Evolutionary conservation across 1,140 invertebrate genomes (phyloP).

Genomic region (Papilio machaon): DNA sequence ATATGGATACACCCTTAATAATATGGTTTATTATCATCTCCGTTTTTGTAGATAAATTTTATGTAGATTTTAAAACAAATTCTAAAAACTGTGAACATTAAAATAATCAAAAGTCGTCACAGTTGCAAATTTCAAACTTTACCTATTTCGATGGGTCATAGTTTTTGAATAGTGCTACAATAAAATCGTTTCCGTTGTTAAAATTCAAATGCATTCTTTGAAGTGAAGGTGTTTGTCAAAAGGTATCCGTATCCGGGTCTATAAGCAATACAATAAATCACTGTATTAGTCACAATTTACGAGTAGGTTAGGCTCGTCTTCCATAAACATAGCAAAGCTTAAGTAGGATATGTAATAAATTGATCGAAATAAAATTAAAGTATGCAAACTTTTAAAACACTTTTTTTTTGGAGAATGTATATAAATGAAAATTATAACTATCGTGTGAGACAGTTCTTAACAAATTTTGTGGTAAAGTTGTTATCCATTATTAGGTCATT

Average conservation of each 20-base stretch:
- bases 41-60: too few species aligned
- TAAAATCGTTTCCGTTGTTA: slow-evolving; percentile 10
- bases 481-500: neutral
- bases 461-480: neutral
- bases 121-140: neutral
- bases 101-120: too few species aligned
- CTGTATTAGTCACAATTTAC: slow-evolving; percentile 44
- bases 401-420: too few species aligned
- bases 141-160: neutral
- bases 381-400: neutral
- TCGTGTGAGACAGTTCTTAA: neutral
- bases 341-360: neutral
- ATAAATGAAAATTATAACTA: too few species aligned
- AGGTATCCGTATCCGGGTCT: slow-evolving; percentile 46
- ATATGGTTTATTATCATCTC: too few species aligned
- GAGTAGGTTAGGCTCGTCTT: slow-evolving; percentile 8
- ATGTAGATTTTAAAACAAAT: too few species aligned
- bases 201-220: slow-evolving; percentile 16
- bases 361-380: neutral
- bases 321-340: slow-evolving; percentile 4
- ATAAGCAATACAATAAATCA: slow-evolving; percentile 46
- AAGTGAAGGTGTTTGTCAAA: slow-evolving; percentile 41
- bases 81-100: too few species aligned
- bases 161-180: neutral
- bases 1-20: too few species aligned